Percentiles rank a stretch among this genome's conserved stretches.
These are phyloP conservation scores for Adrianichthys oophorus DNA, from an alignment of 2,797 vertebrate genomes.

Conservation along the genomic window DNA sequence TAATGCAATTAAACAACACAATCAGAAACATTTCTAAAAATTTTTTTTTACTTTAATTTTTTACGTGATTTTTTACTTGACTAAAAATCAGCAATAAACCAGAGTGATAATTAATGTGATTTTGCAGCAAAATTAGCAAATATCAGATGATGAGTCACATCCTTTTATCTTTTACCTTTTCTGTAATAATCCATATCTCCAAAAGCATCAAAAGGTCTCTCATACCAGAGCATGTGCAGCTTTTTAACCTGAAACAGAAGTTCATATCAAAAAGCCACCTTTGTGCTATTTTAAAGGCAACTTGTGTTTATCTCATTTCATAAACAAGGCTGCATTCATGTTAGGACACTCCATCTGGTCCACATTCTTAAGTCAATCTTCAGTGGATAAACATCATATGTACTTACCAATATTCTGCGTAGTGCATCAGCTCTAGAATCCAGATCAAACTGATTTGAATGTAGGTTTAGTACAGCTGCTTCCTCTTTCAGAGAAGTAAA, in stretches of 20 bases:
- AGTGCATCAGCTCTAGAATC: slow-evolving; percentile 34
- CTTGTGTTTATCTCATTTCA: slow-evolving; percentile 69
- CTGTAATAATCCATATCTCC: slow-evolving; percentile 14
- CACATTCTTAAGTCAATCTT: slow-evolving; percentile 60
- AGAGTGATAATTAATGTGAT: not conserved
- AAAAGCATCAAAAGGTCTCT: slow-evolving; percentile 15
- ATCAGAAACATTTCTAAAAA: too few relatives aligned
- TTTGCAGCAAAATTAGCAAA: not conserved
- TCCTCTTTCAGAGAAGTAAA: slow-evolving; percentile 71
- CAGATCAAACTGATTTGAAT: slow-evolving; percentile 67
- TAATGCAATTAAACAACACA: too few relatives aligned
- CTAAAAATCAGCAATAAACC: too few relatives aligned
- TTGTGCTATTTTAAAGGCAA: slow-evolving; percentile 62
- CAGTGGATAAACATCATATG: slow-evolving; percentile 64
- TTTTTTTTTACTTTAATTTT: too few relatives aligned
- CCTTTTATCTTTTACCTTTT: slow-evolving; percentile 24
- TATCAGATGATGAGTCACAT: slow-evolving; percentile 1
- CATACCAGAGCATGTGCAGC: slow-evolving; percentile 15
- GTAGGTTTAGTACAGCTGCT: slow-evolving; percentile 52
- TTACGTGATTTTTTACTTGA: too few relatives aligned
- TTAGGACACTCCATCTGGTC: slow-evolving; percentile 72
- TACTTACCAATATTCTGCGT: slow-evolving; percentile 49
- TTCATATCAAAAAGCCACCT: slow-evolving; percentile 34
- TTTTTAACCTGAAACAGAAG: slow-evolving; percentile 49
- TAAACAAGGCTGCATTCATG: slow-evolving; percentile 75